Base-by-base conservation (phyloP, 2,888 invertebrate species). In the Hyles lineata region DNA sequence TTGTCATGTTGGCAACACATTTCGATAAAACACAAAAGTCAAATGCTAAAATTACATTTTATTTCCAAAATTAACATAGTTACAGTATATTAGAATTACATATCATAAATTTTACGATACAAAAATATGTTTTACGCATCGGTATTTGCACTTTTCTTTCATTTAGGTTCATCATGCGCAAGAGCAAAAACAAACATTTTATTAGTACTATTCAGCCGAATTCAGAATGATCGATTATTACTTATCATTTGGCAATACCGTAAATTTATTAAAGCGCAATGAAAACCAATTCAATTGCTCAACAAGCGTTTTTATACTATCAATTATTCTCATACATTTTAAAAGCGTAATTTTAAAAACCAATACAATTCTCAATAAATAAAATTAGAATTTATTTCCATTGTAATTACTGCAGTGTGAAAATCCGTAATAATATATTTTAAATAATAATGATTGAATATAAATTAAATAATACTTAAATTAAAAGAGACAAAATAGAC, bases 51-150 rank as follows among this genome's bases (percentile, higher is more conserved):
- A 89, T 93, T 92, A 92, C 89, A 91, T 85, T 92, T 86, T 85
- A 93, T 91, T 92, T 92, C 90, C 86, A 83, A 85, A 90, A 88
- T 88, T 87, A 90, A 87, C 83, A 89, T 85, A 86, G 83, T 86
- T 87, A 89, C 87, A 88, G 83, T 87, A 87, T 86, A 87, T 88
- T 89, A 88, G 83, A 90, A 90, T 91, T 88, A 89, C 90, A 92
- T 90, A 91, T 87, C 86, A 87, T 88, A 90, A 90, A 90, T 89
- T 92, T 91, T 88, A 89, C 85, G 85, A 89, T 94, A 94, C 88
- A 94, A 94, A 94, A 94, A 94, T 94, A 93, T 85, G 88, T 85
- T 82, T 85, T 87, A 88, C 85, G 83, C 82, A 84, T 84, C 83
- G 83, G 80, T 83, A 78, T 82, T 76, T 77, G 76, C 75, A 76